Base-by-base conservation (phyloP, 2,888 invertebrate genomes). In the Camptogramma bilineatum region DNA sequence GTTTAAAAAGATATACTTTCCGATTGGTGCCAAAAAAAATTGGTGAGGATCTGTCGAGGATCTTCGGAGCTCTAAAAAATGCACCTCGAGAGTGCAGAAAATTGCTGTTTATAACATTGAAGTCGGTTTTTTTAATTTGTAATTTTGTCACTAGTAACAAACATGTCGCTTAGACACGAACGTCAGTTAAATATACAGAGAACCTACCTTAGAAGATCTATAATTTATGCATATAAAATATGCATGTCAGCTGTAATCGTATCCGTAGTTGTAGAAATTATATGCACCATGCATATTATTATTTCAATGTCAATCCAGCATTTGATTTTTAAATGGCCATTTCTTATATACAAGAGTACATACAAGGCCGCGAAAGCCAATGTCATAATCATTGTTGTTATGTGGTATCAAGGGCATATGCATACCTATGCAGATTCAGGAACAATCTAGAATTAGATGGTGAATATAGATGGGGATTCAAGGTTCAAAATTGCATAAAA, bases 361-460 rank as follows among this genome's bases (percentile, higher is more conserved):
- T n/a, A n/a, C n/a, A n/a, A 83, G 83, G 82, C 80, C 75, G 56
- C 42, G 48, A 42, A 58, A 66, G 34, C 66, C 83, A 85, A 82
- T 82, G 80, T 82, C 82, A 79, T 48, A 68, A 52, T 50, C 73
- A 52, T 52, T 16, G 47, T 18, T 48, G 16, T 21, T 58, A 19
- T 60, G n/a, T 64, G 48, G 52, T 48, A 48, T 71, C 82, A 84
- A 82, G 80, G 83, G 77, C 76, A 78, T 42, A 68, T 68, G 70
- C 73, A 73, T 78, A 75, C 4, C 2, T 77, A 81, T 85, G 77
- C 64, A 71, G 69, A 79, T 76, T 56, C 65, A 54, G 77, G 83
- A 85, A 82, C 76, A 77, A 77, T 85, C 83, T 85, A 80, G 54
- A 55, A 16, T 24, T n/a, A n/a, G n/a, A n/a, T n/a, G n/a, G 28